phyloP scores from a whole-genome alignment of 2,888 invertebrate genomes.

The Drosophila colorata region DNA sequence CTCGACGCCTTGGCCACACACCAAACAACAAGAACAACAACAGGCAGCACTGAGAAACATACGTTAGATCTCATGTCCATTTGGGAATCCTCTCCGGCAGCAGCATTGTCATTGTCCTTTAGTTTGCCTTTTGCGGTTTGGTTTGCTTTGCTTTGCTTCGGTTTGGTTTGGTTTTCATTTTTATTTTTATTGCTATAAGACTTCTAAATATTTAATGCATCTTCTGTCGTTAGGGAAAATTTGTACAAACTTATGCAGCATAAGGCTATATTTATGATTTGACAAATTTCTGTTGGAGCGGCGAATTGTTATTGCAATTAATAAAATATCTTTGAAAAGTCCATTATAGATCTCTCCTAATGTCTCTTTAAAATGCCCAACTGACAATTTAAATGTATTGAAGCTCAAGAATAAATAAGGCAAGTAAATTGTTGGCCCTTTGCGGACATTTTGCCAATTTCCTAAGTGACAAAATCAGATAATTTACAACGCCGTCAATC shows the following conservation, averaged over 20 bases:
- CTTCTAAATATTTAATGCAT: slow-evolving; percentile 69
- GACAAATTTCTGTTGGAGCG: slow-evolving; percentile 5
- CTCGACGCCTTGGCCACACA: slow-evolving; percentile 63
- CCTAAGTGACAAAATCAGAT: slow-evolving; percentile 83
- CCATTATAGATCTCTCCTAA: too few species aligned
- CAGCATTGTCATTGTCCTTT: slow-evolving; percentile 55
- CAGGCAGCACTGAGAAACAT: slow-evolving; percentile 59
- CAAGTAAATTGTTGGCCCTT: slow-evolving; percentile 30
- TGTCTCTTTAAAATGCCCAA: background rate
- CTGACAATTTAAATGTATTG: slow-evolving; percentile 1
- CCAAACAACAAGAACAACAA: slow-evolving; percentile 26
- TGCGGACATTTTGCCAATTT: slow-evolving; percentile 82
- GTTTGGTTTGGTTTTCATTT: slow-evolving; percentile 34
- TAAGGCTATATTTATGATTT: slow-evolving; percentile 28
- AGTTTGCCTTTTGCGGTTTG: slow-evolving; percentile 57
- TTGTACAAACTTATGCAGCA: slow-evolving; percentile 10
- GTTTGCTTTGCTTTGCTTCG: slow-evolving; percentile 4
- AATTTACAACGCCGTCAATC: slow-evolving; percentile 83
- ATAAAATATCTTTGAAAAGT: background rate
- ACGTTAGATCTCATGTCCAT: slow-evolving; percentile 66
- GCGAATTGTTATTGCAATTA: background rate
- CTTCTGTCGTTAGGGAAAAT: slow-evolving; percentile 6
- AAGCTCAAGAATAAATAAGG: background rate
- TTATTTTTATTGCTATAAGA: slow-evolving; percentile 59
- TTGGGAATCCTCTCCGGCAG: slow-evolving; percentile 47